A percentile compares a stretch with the other conserved stretches of the same genome.
phyloP scores from a whole-genome alignment of 2,888 invertebrate genomes.

The Tinea trinotella region DNA sequence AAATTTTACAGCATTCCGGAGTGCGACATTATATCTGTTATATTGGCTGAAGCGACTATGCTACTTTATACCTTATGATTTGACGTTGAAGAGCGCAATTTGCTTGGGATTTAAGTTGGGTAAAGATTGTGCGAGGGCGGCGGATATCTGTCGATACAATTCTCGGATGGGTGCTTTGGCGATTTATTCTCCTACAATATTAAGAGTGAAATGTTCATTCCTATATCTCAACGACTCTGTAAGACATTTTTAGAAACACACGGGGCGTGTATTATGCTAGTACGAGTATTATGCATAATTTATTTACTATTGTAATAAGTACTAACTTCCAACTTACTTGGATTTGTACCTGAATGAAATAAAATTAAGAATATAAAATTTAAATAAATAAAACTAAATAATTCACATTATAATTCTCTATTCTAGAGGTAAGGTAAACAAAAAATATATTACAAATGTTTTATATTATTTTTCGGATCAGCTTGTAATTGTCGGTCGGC shows the following conservation, averaged over 20 bases:
- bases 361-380: too few relatives aligned
- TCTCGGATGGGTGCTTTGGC: conserved; percentile 6
- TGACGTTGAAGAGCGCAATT: not conserved
- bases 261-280: not conserved
- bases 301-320: too few relatives aligned
- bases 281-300: not conserved
- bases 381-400: too few relatives aligned
- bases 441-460: too few relatives aligned
- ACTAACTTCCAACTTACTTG: too few relatives aligned
- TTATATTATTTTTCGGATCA: too few relatives aligned
- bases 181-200: conserved; percentile 6
- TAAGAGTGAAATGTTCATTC: not conserved
- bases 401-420: too few relatives aligned
- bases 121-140: conserved; percentile 6
- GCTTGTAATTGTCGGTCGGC: too few relatives aligned
- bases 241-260: not conserved
- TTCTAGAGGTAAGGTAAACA: too few relatives aligned
- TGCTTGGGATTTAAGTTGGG: conserved; percentile 2
- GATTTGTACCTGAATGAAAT: too few relatives aligned
- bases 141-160: conserved; percentile 5
- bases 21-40: conserved; percentile 1
- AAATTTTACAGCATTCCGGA: not conserved
- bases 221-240: conserved; percentile 6
- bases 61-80: not conserved
- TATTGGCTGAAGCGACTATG: not conserved